Evolutionary conservation across 2,888 invertebrate genomes (phyloP).

Genomic region (Nephrotoma guestfalica): DNA sequence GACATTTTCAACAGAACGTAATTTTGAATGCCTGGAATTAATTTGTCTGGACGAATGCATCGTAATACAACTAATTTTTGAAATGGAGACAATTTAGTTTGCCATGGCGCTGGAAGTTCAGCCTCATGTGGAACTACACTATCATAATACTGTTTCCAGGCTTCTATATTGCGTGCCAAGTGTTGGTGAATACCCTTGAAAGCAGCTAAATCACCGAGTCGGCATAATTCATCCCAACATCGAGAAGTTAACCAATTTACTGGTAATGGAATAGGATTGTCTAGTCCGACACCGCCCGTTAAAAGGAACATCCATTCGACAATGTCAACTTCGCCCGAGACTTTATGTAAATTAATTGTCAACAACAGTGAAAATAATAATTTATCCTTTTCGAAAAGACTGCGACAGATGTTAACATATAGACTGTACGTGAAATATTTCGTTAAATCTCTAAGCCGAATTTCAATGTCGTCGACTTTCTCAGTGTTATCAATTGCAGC

Average conservation of each 20-base stretch:
- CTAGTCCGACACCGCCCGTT: conserved; percentile 70
- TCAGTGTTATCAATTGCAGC: conserved; percentile 76
- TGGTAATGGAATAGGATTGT: conserved; percentile 58
- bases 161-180: conserved; percentile 37
- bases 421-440: conserved; percentile 77
- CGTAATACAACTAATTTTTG: conserved; percentile 65
- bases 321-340: conserved; percentile 41
- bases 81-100: conserved; percentile 45
- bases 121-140: conserved; percentile 55
- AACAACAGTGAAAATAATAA: conserved; percentile 71
- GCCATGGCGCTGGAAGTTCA: conserved; percentile 56
- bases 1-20: conserved; percentile 60
- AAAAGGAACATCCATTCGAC: conserved; percentile 74
- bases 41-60: conserved; percentile 76
- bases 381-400: conserved; percentile 90
- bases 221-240: conserved; percentile 67
- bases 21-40: conserved; percentile 59
- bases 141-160: conserved; percentile 66
- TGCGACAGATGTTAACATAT: conserved; percentile 82
- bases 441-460: conserved; percentile 58
- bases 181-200: conserved; percentile 50
- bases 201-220: conserved; percentile 33
- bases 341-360: conserved; percentile 53
- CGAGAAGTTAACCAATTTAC: conserved; percentile 52
- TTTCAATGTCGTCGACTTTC: conserved; percentile 62